Base-by-base conservation (phyloP, 2,888 invertebrate genomes). In the Dicyrtoma fusca region DNA sequence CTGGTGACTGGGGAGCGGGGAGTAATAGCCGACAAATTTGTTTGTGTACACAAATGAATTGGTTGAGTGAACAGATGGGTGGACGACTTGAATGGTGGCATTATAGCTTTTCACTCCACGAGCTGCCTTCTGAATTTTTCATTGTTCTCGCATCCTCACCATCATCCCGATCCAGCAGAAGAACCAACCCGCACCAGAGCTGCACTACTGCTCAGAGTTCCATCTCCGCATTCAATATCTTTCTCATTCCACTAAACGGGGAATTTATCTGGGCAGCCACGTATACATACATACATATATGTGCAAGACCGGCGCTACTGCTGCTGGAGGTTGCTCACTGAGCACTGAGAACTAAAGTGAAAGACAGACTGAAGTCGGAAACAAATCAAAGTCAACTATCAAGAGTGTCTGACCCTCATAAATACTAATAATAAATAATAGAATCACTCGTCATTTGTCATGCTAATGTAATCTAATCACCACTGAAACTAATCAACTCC, bases 381-480 rank as follows among this genome's bases (percentile, higher is more conserved):
- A 44, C 25, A 45, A 68, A 45, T 57, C 21, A 34, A 44, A 59
- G 59, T 65, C 65, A 65, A 65, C 65, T 65, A 65, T 65, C 51
- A 65, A 65, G 26, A 59, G 55, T 57, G 57, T 61, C 42, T 45
- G 59, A 57, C 68, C 68, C 68, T 68, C 42, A 68, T 68, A 68
- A 68, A 68, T 68, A 68, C 57, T 68, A 68, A 68, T 68, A 57
- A 55, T 68, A 68, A 68, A 68, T 68, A 68, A 68, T 68, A 59
- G 44, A 45, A 57, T 49, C 68, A 55, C 68, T 68, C 59, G 19
- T 42, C 55, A 68, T 68, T 73, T 73, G 68, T 73, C 68, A 73
- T 73, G 73, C 73, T 73, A 73, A 73, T 73, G 62, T 69, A 73
- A 73, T 73, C 69, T 63, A 68, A 62, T 49, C 53, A 62, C 61